These are phyloP conservation scores for Acanthiza pusilla DNA, from an alignment of 2,797 vertebrate species.

Conservation along the genomic window DNA sequence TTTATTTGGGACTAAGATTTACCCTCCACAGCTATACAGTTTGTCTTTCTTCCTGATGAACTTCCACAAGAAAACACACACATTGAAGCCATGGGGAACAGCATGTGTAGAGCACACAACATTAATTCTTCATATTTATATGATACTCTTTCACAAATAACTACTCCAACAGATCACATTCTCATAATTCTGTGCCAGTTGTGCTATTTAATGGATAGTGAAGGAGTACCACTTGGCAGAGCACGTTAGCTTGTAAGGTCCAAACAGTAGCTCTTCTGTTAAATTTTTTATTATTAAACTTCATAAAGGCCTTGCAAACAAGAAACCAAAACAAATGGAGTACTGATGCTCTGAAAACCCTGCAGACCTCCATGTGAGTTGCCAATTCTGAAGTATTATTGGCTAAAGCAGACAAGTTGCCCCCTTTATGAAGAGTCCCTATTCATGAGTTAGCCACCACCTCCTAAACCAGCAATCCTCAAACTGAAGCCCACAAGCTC, in stretches of 20 bases:
- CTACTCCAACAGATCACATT: not conserved
- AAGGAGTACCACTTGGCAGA: not conserved
- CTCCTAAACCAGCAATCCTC: not conserved
- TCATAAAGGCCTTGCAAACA: not conserved
- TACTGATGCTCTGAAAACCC: not conserved
- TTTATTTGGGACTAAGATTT: not conserved
- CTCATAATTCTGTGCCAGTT: not conserved
- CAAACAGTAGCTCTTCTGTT: not conserved
- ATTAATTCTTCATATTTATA: not conserved
- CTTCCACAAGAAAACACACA: not conserved
- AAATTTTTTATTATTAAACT: not conserved
- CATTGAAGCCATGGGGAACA: accelerated
- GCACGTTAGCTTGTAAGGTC: not conserved
- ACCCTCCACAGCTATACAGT: not conserved
- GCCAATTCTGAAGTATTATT: not conserved
- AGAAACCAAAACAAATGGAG: not conserved
- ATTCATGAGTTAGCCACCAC: not conserved
- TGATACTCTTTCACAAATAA: not conserved
- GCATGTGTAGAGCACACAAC: not conserved
- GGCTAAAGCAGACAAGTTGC: not conserved
- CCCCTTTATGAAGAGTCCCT: not conserved
- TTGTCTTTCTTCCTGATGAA: not conserved
- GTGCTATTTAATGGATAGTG: not conserved
- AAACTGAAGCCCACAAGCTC: not conserved
- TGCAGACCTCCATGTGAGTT: not conserved